A percentile compares a stretch with the other conserved stretches of the same genome.
Evolutionary conservation across 1,140 invertebrate genomes (phyloP).

Genomic region (Planococcus citri): DNA sequence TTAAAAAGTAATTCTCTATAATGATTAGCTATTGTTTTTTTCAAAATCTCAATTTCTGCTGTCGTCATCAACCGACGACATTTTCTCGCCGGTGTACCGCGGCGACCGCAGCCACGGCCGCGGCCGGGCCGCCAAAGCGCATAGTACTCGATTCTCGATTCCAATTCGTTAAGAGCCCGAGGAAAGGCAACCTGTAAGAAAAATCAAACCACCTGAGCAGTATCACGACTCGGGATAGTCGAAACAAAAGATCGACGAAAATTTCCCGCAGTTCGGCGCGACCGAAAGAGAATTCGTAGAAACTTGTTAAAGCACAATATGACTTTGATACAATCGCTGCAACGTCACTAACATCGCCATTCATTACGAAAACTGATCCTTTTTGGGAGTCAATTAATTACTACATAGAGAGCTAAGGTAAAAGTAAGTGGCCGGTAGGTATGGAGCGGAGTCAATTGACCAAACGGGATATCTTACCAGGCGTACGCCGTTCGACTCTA

Average conservation of each 20-base stretch:
- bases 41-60: too few relatives aligned
- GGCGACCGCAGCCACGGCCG: too few relatives aligned
- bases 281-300: slow-evolving; percentile 8
- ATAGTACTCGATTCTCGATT: too few relatives aligned
- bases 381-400: slow-evolving; percentile 18
- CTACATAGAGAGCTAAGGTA: neutral
- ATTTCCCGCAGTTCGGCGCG: neutral
- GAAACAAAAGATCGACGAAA: neutral
- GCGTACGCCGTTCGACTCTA: neutral
- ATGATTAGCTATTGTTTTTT: too few relatives aligned
- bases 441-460: slow-evolving; percentile 3
- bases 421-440: slow-evolving; percentile 15
- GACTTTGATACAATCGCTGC: slow-evolving; percentile 10
- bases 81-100: too few relatives aligned
- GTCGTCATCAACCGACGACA: too few relatives aligned
- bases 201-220: neutral
- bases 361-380: slow-evolving; percentile 18
- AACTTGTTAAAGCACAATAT: slow-evolving; percentile 14
- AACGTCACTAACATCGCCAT: slow-evolving; percentile 1
- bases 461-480: slow-evolving; percentile 9
- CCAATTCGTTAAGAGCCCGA: too few relatives aligned
- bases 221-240: neutral
- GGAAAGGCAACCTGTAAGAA: too few relatives aligned
- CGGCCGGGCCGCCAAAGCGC: too few relatives aligned
- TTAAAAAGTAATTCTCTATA: too few relatives aligned